Conservation (phyloP, 2,113 vertebrate genomes). For the Gobius niger region DNA sequence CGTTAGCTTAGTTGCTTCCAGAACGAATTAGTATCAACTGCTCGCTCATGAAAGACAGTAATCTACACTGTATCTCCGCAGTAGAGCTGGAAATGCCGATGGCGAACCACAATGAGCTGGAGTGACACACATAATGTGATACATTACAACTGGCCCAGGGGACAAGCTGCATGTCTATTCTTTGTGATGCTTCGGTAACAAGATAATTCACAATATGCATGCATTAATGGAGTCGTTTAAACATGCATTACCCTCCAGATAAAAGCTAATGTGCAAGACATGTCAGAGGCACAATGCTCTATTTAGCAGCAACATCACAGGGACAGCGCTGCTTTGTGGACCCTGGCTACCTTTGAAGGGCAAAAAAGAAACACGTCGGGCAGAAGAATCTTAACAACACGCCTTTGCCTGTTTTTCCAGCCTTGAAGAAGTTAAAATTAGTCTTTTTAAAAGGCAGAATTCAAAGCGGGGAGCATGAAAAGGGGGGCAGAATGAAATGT, state of each 20-base stretch:
- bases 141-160: conserved; percentile 13
- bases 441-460: conserved; percentile 76
- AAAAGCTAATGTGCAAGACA: conserved; percentile 51
- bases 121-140: conserved; percentile 9
- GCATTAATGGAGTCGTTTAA: conserved; percentile 18
- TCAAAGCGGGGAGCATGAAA: conserved; percentile 76
- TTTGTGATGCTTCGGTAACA: neutral
- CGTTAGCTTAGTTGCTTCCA: conserved; percentile 3
- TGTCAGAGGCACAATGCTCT: conserved; percentile 29
- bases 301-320: conserved; percentile 63
- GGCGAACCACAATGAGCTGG: conserved; percentile 5
- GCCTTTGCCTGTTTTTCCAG: conserved; percentile 65
- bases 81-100: conserved; percentile 9
- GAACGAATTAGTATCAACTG: conserved; percentile 11
- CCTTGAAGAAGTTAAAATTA: conserved; percentile 80
- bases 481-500: conserved; percentile 76
- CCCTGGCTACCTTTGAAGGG: conserved; percentile 66
- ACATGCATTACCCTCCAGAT: conserved; percentile 50
- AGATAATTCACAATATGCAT: conserved; percentile 19
- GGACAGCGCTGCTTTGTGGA: conserved; percentile 42
- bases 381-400: conserved; percentile 69
- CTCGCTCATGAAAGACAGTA: conserved; percentile 3
- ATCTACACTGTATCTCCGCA: neutral
- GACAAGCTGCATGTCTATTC: neutral
- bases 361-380: conserved; percentile 65